Conservation (phyloP, 2,797 vertebrate genomes). For the Notolabrus celidotus region DNA sequence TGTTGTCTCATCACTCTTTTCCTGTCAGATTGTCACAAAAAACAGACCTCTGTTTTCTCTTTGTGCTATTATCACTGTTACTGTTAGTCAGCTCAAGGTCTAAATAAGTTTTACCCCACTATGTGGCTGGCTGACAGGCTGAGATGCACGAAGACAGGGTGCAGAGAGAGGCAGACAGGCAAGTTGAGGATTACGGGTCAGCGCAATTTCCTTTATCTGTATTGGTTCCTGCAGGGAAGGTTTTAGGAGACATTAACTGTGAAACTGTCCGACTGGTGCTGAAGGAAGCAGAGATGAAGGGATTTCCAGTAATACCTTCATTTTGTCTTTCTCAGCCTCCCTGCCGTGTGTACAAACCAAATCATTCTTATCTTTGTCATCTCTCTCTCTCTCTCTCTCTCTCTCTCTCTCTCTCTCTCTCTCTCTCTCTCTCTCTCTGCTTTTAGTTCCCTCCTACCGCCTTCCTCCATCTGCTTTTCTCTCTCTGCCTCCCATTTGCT, state of each 20-base stretch:
- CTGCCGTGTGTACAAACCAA: not conserved
- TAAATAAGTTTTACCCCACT: not conserved
- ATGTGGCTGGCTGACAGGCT: not conserved
- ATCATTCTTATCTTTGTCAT: constrained; percentile 2
- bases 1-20: too few relatives aligned
- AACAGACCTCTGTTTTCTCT: not conserved
- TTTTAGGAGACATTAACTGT: constrained; percentile 24
- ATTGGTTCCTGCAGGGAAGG: constrained; percentile 25
- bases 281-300: constrained; percentile 12
- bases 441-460: not conserved
- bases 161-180: constrained; percentile 12
- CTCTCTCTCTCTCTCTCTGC: not conserved
- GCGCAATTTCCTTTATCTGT: constrained; percentile 48
- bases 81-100: not conserved
- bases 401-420: not conserved
- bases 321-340: not conserved
- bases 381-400: not conserved
- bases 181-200: constrained; percentile 45
- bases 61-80: not conserved
- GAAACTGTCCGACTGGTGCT: constrained; percentile 14
- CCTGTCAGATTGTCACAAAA: not conserved
- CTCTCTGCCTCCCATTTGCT: not conserved
- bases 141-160: not conserved
- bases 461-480: not conserved
- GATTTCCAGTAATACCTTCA: constrained; percentile 35